Conservation (phyloP, 2,888 invertebrate species). For the Oligia latruncula region DNA sequence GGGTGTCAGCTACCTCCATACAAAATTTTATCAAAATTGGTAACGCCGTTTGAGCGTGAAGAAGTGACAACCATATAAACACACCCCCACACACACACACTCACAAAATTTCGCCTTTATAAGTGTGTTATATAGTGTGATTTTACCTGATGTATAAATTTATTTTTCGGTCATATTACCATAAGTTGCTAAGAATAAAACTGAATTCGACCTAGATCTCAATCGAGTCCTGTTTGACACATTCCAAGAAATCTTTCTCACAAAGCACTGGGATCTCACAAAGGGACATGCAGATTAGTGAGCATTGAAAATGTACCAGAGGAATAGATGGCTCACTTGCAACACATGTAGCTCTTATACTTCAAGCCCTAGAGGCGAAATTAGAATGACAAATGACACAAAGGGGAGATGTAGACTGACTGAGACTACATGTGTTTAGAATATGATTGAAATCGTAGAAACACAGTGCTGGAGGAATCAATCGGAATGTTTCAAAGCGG, state of each 20-base stretch:
- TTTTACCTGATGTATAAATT: background rate
- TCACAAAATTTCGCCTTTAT: too few relatives aligned
- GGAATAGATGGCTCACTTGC: constrained; percentile 40
- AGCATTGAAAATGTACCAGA: constrained; percentile 62
- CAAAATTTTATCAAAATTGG: too few relatives aligned
- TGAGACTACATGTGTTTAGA: constrained; percentile 42
- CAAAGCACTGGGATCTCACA: constrained; percentile 65
- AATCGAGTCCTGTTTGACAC: constrained; percentile 35
- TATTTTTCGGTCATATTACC: background rate
- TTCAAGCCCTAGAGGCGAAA: constrained; percentile 16
- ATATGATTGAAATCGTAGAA: constrained; percentile 62
- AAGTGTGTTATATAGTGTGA: too few relatives aligned
- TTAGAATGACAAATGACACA: constrained; percentile 42
- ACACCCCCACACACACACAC: too few relatives aligned
- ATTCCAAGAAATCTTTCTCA: constrained; percentile 62
- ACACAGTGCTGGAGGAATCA: constrained; percentile 50
- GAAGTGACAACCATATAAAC: too few relatives aligned
- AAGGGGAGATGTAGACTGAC: constrained; percentile 29
- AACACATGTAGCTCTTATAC: constrained; percentile 48
- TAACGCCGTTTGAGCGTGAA: too few relatives aligned
- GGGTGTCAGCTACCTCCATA: too few relatives aligned
- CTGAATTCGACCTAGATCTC: constrained; percentile 17
- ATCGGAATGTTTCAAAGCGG: constrained; percentile 39
- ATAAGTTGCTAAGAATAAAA: background rate
- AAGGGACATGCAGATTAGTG: constrained; percentile 69